Conservation (phyloP, 1,140 invertebrate species). For the Eriocheir sinensis region DNA sequence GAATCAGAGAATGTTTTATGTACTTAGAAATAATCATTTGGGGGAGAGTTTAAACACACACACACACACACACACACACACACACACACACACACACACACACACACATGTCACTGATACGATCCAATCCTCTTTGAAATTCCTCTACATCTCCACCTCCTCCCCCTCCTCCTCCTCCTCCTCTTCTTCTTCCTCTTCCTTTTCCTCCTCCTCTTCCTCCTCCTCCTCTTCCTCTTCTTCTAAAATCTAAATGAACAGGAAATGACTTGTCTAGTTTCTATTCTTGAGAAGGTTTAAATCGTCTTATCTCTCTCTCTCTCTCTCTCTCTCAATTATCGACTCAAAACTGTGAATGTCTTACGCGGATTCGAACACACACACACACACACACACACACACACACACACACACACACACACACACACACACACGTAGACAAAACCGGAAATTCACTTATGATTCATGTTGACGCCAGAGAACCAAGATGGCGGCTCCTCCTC, state of each 20-base stretch:
- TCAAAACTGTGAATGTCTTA: no score
- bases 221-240: background rate
- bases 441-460: constrained; percentile 51
- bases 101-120: background rate
- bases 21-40: background rate
- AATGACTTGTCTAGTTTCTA: no score
- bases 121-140: no score
- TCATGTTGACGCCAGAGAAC: background rate
- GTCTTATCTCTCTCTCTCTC: constrained; percentile 30
- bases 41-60: background rate
- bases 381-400: constrained; percentile 63
- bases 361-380: constrained; percentile 33
- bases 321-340: background rate
- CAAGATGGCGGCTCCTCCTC: no score
- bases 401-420: constrained; percentile 48
- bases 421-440: constrained; percentile 39
- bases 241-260: background rate
- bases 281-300: background rate
- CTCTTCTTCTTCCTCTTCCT: background rate
- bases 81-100: constrained; percentile 51
- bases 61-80: constrained; percentile 66
- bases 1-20: background rate
- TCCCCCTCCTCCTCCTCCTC: background rate
- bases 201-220: background rate
- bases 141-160: background rate